Conservation (phyloP, 2,113 vertebrate genomes). For the Mus spicilegus region DNA sequence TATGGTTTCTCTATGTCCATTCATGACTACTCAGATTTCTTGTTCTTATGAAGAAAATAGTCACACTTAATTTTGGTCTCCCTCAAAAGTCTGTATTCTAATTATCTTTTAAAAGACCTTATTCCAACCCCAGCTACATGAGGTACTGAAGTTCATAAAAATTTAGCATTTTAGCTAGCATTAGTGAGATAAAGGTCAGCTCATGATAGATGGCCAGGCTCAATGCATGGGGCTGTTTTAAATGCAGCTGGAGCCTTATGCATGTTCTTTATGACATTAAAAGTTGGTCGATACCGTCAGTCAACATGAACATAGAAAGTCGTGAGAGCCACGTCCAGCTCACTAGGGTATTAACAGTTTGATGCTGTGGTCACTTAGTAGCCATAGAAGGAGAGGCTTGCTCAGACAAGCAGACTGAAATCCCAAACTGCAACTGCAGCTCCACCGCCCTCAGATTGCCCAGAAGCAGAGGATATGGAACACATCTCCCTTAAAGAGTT, state of each 20-base stretch:
- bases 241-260: not conserved
- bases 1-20: not conserved
- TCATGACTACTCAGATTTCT: not conserved
- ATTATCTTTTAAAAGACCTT: not conserved
- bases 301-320: slow-evolving; percentile 31
- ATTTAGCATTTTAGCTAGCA: not conserved
- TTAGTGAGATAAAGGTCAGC: not conserved
- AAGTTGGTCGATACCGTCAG: slow-evolving; percentile 45
- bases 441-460: not conserved
- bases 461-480: not conserved
- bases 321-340: not conserved
- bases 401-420: not conserved
- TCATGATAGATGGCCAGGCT: not conserved
- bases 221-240: slow-evolving; percentile 46
- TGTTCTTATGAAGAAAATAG: not conserved
- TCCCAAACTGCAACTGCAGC: not conserved
- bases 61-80: not conserved
- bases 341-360: not conserved
- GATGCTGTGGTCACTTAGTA: not conserved
- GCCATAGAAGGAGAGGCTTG: not conserved
- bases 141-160: not conserved
- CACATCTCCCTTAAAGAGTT: not conserved
- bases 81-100: not conserved
- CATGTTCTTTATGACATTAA: slow-evolving; percentile 28
- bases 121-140: not conserved